These are phyloP conservation scores for Anolis sagrei DNA, from an alignment of 2,113 vertebrate genomes.

Conservation along the genomic window DNA sequence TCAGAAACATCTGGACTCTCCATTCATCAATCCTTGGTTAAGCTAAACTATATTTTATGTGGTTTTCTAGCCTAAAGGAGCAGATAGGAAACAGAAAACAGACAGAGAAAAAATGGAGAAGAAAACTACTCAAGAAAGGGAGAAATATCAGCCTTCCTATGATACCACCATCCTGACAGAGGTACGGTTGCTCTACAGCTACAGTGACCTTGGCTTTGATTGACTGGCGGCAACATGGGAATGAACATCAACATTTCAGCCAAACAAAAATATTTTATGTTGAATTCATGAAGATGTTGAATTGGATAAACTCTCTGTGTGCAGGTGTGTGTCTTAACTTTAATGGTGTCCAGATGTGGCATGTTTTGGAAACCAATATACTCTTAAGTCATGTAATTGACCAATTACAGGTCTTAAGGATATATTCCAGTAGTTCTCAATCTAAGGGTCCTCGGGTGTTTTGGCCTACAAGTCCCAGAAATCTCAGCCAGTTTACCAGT, in stretches of 20 bases:
- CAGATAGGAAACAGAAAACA: slow-evolving; percentile 95
- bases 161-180: slow-evolving; percentile 91
- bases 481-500: no score
- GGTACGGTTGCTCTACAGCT: slow-evolving; percentile 70
- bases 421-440: no score
- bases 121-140: slow-evolving; percentile 86
- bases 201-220: not conserved
- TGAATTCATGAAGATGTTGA: not conserved
- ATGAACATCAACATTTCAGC: no score
- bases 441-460: no score
- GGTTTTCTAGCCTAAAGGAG: slow-evolving; percentile 91
- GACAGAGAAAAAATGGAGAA: slow-evolving; percentile 95
- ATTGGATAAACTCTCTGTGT: slow-evolving; percentile 7
- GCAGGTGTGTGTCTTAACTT: slow-evolving; percentile 9
- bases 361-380: not conserved
- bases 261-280: not conserved
- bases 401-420: not conserved
- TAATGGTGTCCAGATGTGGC: not conserved
- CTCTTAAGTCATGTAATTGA: not conserved
- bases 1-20: slow-evolving; percentile 37
- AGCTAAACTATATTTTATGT: slow-evolving; percentile 62
- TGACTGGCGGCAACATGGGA: not conserved
- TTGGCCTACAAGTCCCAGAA: no score
- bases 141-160: slow-evolving; percentile 92
- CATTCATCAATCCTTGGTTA: slow-evolving; percentile 40